Conservation (phyloP, 2,797 vertebrate species). For the Gouania willdenowi region DNA sequence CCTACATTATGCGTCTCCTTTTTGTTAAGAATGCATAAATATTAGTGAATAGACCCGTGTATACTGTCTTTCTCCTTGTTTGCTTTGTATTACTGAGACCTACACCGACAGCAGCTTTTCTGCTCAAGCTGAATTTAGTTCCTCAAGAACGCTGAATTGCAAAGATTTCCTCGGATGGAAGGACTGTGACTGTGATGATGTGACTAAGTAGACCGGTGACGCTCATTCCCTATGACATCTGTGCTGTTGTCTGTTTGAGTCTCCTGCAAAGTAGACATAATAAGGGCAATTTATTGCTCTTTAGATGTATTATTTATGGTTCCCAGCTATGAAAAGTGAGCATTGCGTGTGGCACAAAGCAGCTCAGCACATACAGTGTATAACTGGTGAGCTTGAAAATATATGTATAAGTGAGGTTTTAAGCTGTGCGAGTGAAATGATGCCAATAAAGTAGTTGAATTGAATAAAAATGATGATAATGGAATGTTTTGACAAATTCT, state of each 20-base stretch:
- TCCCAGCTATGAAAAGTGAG: conserved; percentile 5
- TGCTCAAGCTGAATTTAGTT: conserved; percentile 1
- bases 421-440: neutral
- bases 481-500: too few relatives aligned
- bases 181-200: neutral
- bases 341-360: conserved; percentile 8
- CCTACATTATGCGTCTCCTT: too few relatives aligned
- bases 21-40: too few relatives aligned
- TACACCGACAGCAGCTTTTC: neutral
- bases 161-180: conserved; percentile 2
- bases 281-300: conserved; percentile 19
- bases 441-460: too few relatives aligned
- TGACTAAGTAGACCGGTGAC: conserved; percentile 14
- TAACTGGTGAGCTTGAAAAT: too few relatives aligned
- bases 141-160: conserved; percentile 8
- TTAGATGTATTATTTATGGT: conserved; percentile 32
- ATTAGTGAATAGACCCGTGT: too few relatives aligned
- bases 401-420: neutral
- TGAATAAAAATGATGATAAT: too few relatives aligned
- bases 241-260: conserved; percentile 7
- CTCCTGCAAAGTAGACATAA: conserved; percentile 6
- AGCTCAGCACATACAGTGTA: too few relatives aligned
- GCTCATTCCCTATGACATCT: conserved; percentile 17
- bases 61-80: neutral
- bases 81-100: conserved; percentile 8